Evolutionary conservation across 2,113 vertebrate species (phyloP).

Genomic region (Hippopotamus amphibius): DNA sequence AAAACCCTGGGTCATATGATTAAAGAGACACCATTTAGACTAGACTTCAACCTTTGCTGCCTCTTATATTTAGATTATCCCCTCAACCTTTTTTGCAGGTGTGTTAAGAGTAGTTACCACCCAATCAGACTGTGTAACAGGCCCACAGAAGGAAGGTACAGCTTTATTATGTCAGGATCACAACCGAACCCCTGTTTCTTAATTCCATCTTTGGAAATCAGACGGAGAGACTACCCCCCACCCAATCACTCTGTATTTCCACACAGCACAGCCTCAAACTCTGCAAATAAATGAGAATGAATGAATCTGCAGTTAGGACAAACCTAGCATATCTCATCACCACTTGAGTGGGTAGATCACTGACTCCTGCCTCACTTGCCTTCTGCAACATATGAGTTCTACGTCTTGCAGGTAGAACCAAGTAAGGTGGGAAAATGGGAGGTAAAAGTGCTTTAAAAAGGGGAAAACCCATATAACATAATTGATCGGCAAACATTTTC

Average conservation of each 20-base stretch:
- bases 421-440: not conserved
- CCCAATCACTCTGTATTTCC: not conserved
- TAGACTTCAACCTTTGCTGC: not conserved
- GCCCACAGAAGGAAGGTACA: slow-evolving; percentile 38
- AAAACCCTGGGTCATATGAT: not conserved
- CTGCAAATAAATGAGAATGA: not conserved
- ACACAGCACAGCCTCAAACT: not conserved
- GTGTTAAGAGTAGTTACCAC: not conserved
- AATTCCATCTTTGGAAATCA: slow-evolving; percentile 61
- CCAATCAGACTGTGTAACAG: not conserved
- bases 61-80: slow-evolving; percentile 20
- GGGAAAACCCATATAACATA: not conserved
- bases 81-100: not conserved
- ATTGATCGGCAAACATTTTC: not conserved
- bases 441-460: not conserved
- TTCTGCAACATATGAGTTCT: not conserved
- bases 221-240: not conserved
- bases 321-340: not conserved
- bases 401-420: not conserved
- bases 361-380: not conserved
- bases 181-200: not conserved
- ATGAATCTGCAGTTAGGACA: not conserved
- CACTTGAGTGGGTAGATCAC: not conserved
- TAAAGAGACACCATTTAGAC: not conserved
- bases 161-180: not conserved